Percentiles rank a stretch among this genome's conserved stretches.
phyloP scores from a whole-genome alignment of 2,113 vertebrate genomes.

The Bambusicola thoracicus region DNA sequence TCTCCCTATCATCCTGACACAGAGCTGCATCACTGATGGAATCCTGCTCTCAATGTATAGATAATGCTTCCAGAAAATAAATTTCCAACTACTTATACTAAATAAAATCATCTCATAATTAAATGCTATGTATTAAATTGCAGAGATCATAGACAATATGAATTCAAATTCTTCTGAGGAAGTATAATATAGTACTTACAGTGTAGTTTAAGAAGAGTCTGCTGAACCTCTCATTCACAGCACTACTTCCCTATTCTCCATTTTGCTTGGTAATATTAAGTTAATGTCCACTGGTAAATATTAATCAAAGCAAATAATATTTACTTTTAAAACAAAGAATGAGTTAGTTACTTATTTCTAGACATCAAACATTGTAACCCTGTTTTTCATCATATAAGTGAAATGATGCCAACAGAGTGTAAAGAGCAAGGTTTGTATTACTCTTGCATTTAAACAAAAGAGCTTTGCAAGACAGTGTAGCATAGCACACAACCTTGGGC shows the following conservation, averaged over 20 bases:
- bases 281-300: slow-evolving; percentile 42
- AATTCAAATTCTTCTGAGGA: not conserved
- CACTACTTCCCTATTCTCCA: not conserved
- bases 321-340: slow-evolving; percentile 31
- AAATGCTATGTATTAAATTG: not conserved
- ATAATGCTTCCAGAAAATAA: not conserved
- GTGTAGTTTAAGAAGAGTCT: not conserved
- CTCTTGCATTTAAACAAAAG: not conserved
- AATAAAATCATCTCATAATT: not conserved
- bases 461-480: not conserved
- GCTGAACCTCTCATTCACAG: not conserved
- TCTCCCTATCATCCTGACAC: not conserved
- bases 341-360: not conserved
- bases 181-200: slow-evolving; percentile 38
- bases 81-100: not conserved
- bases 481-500: not conserved
- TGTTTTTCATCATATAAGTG: not conserved
- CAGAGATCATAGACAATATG: not conserved
- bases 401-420: not conserved
- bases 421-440: not conserved
- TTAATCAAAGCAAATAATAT: slow-evolving; percentile 61
- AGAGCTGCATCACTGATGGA: not conserved
- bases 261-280: not conserved
- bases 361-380: not conserved
- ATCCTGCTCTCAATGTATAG: not conserved